phyloP scores from a whole-genome alignment of 2,888 invertebrate species.

The Creontiades dilutus region DNA sequence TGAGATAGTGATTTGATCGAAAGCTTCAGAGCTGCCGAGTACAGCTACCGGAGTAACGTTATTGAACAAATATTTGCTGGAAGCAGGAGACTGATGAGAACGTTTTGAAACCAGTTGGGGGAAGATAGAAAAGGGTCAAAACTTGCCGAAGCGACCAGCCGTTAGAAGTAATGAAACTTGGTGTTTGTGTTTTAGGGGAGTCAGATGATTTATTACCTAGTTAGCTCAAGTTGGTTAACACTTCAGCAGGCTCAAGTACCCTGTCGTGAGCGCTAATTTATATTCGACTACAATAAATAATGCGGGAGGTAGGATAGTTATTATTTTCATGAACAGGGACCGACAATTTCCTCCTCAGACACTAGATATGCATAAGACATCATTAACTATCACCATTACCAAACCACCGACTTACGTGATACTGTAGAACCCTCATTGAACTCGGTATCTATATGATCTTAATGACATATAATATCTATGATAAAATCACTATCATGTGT shows the following conservation, averaged over 20 bases:
- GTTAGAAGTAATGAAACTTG: constrained; percentile 58
- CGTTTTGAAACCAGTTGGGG: background rate
- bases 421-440: too few species aligned
- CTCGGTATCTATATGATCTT: too few species aligned
- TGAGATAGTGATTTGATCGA: too few species aligned
- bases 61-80: background rate
- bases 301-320: background rate
- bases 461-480: too few species aligned
- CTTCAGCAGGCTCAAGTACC: constrained; percentile 20
- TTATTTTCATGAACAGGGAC: too few species aligned
- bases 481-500: too few species aligned
- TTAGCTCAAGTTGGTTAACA: constrained; percentile 49
- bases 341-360: too few species aligned
- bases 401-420: too few species aligned
- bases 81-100: background rate
- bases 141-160: background rate
- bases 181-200: constrained; percentile 56
- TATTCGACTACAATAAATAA: constrained; percentile 29
- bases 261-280: constrained; percentile 15
- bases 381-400: too few species aligned
- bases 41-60: too few species aligned
- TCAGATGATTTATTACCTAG: constrained; percentile 57
- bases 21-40: too few species aligned
- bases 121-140: constrained; percentile 12
- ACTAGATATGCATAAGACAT: too few species aligned